Evolutionary conservation across 1,140 invertebrate genomes (phyloP), one percentile per base, ranked within the genome.

Genomic region (Fragariocoptes setiger): DNA sequence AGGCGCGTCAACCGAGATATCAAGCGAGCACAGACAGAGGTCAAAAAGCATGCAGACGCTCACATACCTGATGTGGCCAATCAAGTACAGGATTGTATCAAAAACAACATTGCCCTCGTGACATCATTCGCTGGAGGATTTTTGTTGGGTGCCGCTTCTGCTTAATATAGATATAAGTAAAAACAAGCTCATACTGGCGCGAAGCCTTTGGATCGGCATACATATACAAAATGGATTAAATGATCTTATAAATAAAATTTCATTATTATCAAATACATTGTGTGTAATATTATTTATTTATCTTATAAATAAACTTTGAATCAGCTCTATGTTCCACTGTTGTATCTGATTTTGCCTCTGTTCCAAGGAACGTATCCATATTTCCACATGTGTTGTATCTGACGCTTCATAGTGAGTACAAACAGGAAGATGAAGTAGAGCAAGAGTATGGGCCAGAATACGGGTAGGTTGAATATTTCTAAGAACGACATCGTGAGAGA

Each of bases 321-420:
- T 19, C 3, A 44, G 13, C 16, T 37, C 31, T n/a, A n/a, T n/a
- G n/a, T n/a, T n/a, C n/a, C n/a, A n/a, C n/a, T n/a, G n/a, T n/a
- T n/a, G n/a, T 64, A 92, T 56, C 72, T 75, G 51, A 79, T 83
- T 63, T 99, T 99, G 47, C 86, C 86, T 58, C 82, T 74, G 21
- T 86, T 92, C 60, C 97, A 97, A 43, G 90, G 92, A 56, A 99
- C 62, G 62, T 99, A 99, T 59, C 74, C 72, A 61, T 99, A 97
- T 62, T 85, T 90, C 51, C 97, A 82, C 92, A 99, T 99, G 63
- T 99, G 90, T 83, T 90, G 67, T n/a, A 99, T 97, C 68, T 99
- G 92, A 54, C 85, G 71, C 61, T 94, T 97, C 90, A 99, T 97
- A 38, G 90, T 99, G 50, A 99, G 78, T 59, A 79, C 80, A 57